Evolutionary conservation across 2,113 vertebrate genomes (phyloP), one percentile per base, ranked within the genome.

Genomic region (Theristicus caerulescens): DNA sequence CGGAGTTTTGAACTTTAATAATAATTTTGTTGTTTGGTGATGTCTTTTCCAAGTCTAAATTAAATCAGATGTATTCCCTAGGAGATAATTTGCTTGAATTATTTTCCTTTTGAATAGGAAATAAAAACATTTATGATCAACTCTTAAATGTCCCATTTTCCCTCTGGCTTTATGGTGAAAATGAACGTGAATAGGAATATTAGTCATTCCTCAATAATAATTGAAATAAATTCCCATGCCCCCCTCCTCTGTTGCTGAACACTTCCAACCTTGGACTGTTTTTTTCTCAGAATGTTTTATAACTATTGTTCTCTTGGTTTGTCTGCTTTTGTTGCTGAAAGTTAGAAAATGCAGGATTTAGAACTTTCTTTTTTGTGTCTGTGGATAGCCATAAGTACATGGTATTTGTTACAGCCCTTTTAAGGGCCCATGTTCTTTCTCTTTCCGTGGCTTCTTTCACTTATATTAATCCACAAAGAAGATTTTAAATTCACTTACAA

Each of bases 91-190:
- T 95, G 71, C 71, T 94, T 97, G 95, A 95, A 96, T 97, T 97
- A 96, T 95, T 96, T 97, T 92, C 82, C 90, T 96, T 97, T 97
- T 97, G 93, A 97, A 96, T 96, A 89, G 96, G 93, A 96, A 97
- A 97, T 96, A 96, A 97, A 97, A 97, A 96, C 82, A 96, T 97
- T 97, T 97, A 96, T 97, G 97, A 97, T 97, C 96, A 93, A 76
- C 90, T 84, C 77, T 92, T 96, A 96, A 97, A 96, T 96, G 92
- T 96, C 93, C 61, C 54, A 15, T 96, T 95, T 92, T 65, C 90
- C 93, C 94, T 96, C 94, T 95, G 88, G 95, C 96, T 94, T 92
- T 94, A 94, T 93, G 79, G 88, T 96, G 94, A 96, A 93, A 66
- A 88, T 94, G 94, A 97, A 95, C 88, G 96, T 96, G 96, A 97